Percentiles rank a stretch among this genome's conserved stretches.
phyloP scores from a whole-genome alignment of 1,140 invertebrate genomes.

The Papilio machaon region DNA sequence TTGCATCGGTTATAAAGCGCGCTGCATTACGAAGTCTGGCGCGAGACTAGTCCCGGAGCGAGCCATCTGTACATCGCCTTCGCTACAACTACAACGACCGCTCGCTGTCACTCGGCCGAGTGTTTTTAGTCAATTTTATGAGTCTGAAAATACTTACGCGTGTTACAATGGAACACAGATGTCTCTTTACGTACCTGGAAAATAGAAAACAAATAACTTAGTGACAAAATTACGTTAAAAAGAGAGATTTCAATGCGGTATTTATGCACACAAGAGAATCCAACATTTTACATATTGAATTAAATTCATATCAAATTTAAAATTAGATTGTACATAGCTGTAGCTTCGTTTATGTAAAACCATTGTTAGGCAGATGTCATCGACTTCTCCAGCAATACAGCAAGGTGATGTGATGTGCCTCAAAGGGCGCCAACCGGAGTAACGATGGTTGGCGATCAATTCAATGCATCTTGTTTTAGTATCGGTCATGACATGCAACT shows the following conservation, averaged over 20 bases:
- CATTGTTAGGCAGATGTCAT: too few species aligned
- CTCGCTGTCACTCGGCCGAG: not conserved
- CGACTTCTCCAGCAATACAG: too few species aligned
- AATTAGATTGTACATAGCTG: too few species aligned
- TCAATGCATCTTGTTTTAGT: too few species aligned
- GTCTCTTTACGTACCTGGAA: slow-evolving; percentile 13
- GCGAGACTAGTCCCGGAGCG: too few species aligned
- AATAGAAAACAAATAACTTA: slow-evolving; percentile 1
- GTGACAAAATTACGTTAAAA: not conserved
- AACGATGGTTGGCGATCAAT: too few species aligned
- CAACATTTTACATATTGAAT: not conserved
- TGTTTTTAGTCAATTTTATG: slow-evolving; percentile 12
- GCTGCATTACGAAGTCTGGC: not conserved
- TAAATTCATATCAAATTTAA: too few species aligned
- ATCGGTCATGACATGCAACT: too few species aligned
- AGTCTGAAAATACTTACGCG: slow-evolving; percentile 10
- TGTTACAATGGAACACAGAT: slow-evolving; percentile 6
- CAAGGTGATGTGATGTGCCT: too few species aligned
- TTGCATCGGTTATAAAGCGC: not conserved
- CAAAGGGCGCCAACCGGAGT: too few species aligned
- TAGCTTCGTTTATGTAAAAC: too few species aligned
- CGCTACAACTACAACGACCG: not conserved
- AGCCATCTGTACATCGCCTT: not conserved
- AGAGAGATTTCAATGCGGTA: not conserved
- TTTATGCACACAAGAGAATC: not conserved